phyloP scores from a whole-genome alignment of 1,140 invertebrate genomes.

The Drosophila tsacasi region DNA sequence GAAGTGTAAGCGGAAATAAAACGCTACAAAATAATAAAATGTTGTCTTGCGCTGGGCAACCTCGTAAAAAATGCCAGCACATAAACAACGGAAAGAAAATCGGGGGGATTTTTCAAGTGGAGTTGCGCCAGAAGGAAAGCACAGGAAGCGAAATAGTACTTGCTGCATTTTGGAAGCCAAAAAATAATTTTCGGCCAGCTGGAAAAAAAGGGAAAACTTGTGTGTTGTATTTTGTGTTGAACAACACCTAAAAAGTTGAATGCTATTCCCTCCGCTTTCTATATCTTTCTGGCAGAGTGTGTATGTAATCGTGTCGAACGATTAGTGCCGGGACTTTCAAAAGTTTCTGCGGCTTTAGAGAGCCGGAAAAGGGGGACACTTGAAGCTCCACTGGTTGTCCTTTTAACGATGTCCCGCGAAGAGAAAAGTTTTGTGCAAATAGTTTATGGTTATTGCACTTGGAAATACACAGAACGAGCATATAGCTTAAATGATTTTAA shows the following conservation, averaged over 20 bases:
- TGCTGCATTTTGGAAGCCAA: slow-evolving; percentile 52
- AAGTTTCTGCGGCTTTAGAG: slow-evolving; percentile 74
- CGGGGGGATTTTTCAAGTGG: slow-evolving; percentile 11
- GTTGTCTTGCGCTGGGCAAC: slow-evolving; percentile 46
- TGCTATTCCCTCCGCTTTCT: slow-evolving; percentile 11
- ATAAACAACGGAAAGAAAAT: slow-evolving; percentile 46
- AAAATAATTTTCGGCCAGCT: slow-evolving; percentile 51
- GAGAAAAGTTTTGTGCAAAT: slow-evolving; percentile 75
- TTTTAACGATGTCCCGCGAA: slow-evolving; percentile 64
- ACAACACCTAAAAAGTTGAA: slow-evolving; percentile 66
- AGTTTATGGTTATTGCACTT: slow-evolving; percentile 77
- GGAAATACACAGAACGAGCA: slow-evolving; percentile 15
- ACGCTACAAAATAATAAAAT: slow-evolving; percentile 78
- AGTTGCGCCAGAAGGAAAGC: slow-evolving; percentile 31
- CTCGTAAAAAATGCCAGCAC: slow-evolving; percentile 56
- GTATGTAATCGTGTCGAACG: slow-evolving; percentile 52
- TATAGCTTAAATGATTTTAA: slow-evolving; percentile 72
- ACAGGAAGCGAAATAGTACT: slow-evolving; percentile 34
- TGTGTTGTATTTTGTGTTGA: slow-evolving; percentile 44
- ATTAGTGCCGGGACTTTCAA: slow-evolving; percentile 75
- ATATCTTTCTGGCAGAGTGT: slow-evolving; percentile 6
- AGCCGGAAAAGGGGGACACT: slow-evolving; percentile 26
- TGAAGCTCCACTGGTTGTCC: slow-evolving; percentile 39
- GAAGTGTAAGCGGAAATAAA: slow-evolving; percentile 74
- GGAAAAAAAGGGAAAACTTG: slow-evolving; percentile 29